Conservation (phyloP, 2,797 vertebrate species). For the Muraenolepis orangiensis region DNA sequence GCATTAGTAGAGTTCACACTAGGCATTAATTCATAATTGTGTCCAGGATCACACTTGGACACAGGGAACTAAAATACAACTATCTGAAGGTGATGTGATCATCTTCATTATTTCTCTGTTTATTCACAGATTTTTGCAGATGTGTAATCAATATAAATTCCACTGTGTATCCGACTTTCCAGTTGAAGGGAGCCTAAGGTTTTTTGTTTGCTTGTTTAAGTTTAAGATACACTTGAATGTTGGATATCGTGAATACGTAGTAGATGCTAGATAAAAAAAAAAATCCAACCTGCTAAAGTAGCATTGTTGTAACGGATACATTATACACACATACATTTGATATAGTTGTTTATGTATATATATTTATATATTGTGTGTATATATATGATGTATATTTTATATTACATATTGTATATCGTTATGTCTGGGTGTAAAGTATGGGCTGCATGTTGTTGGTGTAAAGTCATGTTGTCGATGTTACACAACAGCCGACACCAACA, state of each 20-base stretch:
- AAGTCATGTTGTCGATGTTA: too few relatives aligned
- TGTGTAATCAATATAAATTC: too few relatives aligned
- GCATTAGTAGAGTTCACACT: too few relatives aligned
- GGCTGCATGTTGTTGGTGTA: too few relatives aligned
- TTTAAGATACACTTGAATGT: too few relatives aligned
- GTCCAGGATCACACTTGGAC: not conserved
- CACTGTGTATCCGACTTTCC: not conserved
- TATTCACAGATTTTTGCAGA: not conserved
- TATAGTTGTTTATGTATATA: not conserved
- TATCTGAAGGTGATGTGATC: not conserved
- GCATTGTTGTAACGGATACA: not conserved
- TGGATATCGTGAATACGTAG: too few relatives aligned
- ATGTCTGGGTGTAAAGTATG: too few relatives aligned
- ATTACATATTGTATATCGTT: constrained; percentile 2
- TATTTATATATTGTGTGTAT: not conserved
- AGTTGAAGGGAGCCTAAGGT: not conserved
- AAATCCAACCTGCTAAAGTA: not conserved
- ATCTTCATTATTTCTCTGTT: not conserved
- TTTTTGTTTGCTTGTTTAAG: not conserved
- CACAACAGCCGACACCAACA: constrained; percentile 87
- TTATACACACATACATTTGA: not conserved
- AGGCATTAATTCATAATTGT: too few relatives aligned
- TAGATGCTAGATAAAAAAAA: not conserved
- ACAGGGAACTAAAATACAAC: not conserved
- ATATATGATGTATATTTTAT: not conserved